These are phyloP conservation scores for Idaea aversata DNA, from an alignment of 2,888 invertebrate genomes.

Conservation along the genomic window DNA sequence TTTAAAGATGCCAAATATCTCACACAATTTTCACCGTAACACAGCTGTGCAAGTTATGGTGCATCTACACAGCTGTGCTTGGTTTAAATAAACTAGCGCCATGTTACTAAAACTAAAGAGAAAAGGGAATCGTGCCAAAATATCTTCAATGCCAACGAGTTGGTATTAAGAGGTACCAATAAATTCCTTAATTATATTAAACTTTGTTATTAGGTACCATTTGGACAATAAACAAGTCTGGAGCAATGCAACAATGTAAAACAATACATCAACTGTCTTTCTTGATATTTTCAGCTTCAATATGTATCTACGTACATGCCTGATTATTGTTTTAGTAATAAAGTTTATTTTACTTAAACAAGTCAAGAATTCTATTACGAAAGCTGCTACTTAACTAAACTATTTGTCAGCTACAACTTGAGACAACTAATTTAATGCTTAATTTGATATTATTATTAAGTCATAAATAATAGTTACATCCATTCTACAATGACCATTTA, in stretches of 20 bases:
- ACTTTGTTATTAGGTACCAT: slow-evolving; percentile 39
- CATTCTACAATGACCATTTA: no score
- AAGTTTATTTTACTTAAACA: not conserved
- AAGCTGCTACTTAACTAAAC: no score
- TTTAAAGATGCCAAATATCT: no score
- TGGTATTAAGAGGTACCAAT: slow-evolving; percentile 46
- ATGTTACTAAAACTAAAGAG: not conserved
- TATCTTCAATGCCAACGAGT: slow-evolving; percentile 37
- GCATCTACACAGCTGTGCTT: not conserved
- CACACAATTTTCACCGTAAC: not conserved
- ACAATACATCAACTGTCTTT: not conserved
- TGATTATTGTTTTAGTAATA: not conserved
- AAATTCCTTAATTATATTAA: slow-evolving; percentile 70
- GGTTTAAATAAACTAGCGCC: not conserved
- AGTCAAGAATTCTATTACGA: no score
- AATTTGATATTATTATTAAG: no score
- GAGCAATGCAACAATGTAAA: slow-evolving; percentile 38
- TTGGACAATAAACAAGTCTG: slow-evolving; percentile 45
- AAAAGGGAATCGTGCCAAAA: slow-evolving; percentile 45
- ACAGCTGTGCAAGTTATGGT: not conserved
- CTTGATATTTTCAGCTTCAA: not conserved
- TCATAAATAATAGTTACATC: no score
- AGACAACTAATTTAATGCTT: no score
- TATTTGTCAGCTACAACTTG: no score
- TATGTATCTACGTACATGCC: not conserved